Conservation (phyloP, 1,140 invertebrate genomes). For the Drosophila varians region DNA sequence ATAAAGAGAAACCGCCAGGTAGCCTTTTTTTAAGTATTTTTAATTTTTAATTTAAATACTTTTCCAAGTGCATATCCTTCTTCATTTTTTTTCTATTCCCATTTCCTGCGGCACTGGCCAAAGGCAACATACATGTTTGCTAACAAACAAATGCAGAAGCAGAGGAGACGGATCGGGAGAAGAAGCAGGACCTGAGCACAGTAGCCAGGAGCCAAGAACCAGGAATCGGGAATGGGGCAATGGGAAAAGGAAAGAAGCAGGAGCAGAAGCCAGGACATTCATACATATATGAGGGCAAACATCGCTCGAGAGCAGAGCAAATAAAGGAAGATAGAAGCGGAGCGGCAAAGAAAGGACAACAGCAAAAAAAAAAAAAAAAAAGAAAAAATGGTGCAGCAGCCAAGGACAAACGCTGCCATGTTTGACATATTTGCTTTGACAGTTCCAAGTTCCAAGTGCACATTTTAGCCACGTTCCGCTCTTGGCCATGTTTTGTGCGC, state of each 20-base stretch:
- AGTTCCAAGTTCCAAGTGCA: conserved; percentile 81
- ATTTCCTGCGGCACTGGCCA: conserved; percentile 56
- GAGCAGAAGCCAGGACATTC: conserved; percentile 53
- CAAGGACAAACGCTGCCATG: conserved; percentile 65
- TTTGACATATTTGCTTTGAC: conserved; percentile 82
- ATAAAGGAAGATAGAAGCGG: conserved; percentile 53
- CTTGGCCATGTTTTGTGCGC: conserved; percentile 67
- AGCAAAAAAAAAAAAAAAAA: no score
- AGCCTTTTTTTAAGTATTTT: no score
- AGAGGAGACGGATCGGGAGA: conserved; percentile 4
- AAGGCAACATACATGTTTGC: conserved; percentile 82
- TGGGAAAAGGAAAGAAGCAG: conserved; percentile 27
- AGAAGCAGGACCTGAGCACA: conserved; percentile 39
- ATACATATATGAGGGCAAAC: conserved; percentile 63
- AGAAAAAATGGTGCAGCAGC: conserved; percentile 72
- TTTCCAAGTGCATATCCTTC: conserved; percentile 7
- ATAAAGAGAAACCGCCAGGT: no score
- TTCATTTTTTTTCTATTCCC: conserved; percentile 8
- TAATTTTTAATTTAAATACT: no score
- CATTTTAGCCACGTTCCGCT: conserved; percentile 73
- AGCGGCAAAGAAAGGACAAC: conserved; percentile 49
- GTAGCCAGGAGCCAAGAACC: conserved; percentile 29
- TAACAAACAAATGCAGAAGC: conserved; percentile 76
- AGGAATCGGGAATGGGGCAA: conserved; percentile 5
- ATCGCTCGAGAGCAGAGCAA: conserved; percentile 77